These are phyloP conservation scores for Drosophila cognata DNA, from an alignment of 2,888 invertebrate species.

Conservation along the genomic window DNA sequence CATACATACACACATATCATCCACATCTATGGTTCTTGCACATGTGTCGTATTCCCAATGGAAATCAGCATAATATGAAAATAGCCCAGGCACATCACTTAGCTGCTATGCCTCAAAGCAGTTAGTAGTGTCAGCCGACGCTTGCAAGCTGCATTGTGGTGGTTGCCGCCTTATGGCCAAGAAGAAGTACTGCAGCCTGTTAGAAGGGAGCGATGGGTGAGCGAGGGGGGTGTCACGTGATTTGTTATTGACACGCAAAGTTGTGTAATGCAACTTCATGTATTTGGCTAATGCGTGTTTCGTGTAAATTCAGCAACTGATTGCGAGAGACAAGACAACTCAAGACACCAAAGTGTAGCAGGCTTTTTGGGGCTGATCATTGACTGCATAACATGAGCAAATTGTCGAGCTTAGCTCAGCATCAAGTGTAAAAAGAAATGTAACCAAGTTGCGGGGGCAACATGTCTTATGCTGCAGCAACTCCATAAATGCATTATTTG, in stretches of 20 bases:
- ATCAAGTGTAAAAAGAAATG: neutral
- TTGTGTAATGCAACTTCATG: conserved; percentile 45
- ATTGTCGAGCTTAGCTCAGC: neutral
- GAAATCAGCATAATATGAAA: conserved; percentile 81
- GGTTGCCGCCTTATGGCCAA: conserved; percentile 54
- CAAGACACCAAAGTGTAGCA: conserved; percentile 25
- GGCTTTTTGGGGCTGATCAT: conserved; percentile 15
- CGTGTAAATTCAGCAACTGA: conserved; percentile 42
- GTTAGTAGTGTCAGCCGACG: conserved; percentile 2
- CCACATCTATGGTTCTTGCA: conserved; percentile 24
- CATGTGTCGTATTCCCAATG: conserved; percentile 78
- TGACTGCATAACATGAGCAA: neutral
- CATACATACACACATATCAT: conserved; percentile 3
- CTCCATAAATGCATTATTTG: neutral
- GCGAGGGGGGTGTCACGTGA: neutral
- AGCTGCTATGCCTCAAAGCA: conserved; percentile 30
- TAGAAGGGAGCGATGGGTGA: neutral
- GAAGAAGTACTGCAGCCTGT: neutral
- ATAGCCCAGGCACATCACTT: conserved; percentile 55
- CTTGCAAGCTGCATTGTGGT: conserved; percentile 52
- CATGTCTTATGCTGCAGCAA: neutral
- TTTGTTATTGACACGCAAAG: conserved; percentile 42
- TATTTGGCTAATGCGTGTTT: conserved; percentile 58
- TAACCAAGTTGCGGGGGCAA: neutral
- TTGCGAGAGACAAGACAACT: conserved; percentile 28